phyloP scores from a whole-genome alignment of 35 echinoderm and acorn worm genomes.

The Strongylocentrotus purpuratus region DNA sequence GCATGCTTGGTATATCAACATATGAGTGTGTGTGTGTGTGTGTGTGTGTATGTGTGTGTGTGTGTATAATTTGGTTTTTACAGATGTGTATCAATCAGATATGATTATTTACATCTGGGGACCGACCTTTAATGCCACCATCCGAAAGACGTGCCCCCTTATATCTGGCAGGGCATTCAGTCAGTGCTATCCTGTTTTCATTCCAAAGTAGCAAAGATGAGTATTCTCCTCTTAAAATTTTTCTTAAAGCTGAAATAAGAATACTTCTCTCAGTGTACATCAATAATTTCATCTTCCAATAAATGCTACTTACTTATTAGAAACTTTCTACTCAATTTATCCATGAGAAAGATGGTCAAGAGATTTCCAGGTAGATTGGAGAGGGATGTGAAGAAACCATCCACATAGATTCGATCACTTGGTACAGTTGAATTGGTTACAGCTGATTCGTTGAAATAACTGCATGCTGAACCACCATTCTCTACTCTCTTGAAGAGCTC shows the following conservation, averaged over 20 bases:
- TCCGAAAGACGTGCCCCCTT: too few relatives aligned
- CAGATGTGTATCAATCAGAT: too few relatives aligned
- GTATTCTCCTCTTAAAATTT: neutral
- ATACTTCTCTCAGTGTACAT: too few relatives aligned
- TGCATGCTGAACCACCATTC: conserved; percentile 71
- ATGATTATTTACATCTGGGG: too few relatives aligned
- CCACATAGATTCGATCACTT: conserved; percentile 62
- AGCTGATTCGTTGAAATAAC: neutral
- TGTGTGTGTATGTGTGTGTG: too few relatives aligned
- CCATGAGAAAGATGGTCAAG: conserved; percentile 80
- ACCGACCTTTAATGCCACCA: too few relatives aligned
- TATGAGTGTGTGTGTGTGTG: too few relatives aligned
- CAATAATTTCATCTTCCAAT: too few relatives aligned
- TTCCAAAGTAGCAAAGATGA: neutral
- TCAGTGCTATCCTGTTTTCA: too few relatives aligned
- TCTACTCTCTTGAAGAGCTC: conserved; percentile 82
- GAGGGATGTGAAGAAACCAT: conserved; percentile 77
- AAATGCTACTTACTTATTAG: conserved; percentile 74
- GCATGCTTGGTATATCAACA: too few relatives aligned
- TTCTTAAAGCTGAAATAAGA: neutral
- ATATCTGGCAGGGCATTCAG: too few relatives aligned
- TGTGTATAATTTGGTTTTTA: too few relatives aligned
- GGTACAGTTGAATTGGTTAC: neutral
- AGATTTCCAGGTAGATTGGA: conserved; percentile 93
- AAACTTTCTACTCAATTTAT: conserved; percentile 72